Percentiles rank a stretch among this genome's conserved stretches.
phyloP scores from a whole-genome alignment of 2,113 vertebrate genomes.

The Macrotis lagotis region DNA sequence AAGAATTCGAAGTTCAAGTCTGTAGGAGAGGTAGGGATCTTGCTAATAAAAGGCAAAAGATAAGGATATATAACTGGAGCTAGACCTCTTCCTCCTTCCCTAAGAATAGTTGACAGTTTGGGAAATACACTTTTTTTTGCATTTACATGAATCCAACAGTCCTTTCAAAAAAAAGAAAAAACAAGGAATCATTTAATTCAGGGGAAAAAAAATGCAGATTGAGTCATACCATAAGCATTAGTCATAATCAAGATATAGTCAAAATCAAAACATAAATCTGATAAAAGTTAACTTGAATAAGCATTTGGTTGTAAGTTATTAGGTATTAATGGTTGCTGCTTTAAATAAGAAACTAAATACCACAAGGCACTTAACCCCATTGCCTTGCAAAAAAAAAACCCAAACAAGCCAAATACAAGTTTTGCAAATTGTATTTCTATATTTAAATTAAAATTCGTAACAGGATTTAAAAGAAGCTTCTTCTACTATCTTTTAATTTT shows the following conservation, averaged over 20 bases:
- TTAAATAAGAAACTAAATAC: constrained; percentile 18
- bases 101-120: constrained; percentile 91
- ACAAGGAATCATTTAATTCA: constrained; percentile 12
- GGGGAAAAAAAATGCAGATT: constrained; percentile 33
- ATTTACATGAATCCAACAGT: constrained; percentile 95
- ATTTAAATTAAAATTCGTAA: constrained; percentile 24
- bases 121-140: constrained; percentile 94
- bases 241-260: neutral
- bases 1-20: constrained; percentile 91
- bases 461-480: constrained; percentile 25
- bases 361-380: too few relatives aligned
- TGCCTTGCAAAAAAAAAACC: too few relatives aligned
- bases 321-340: neutral
- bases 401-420: constrained; percentile 45
- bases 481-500: constrained; percentile 23
- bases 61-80: constrained; percentile 93
- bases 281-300: constrained; percentile 30
- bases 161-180: constrained; percentile 82
- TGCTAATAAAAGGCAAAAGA: constrained; percentile 94
- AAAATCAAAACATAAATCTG: neutral
- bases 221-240: constrained; percentile 37
- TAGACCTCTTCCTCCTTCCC: constrained; percentile 92
- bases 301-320: neutral
- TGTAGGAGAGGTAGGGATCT: constrained; percentile 87
- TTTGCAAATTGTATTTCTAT: constrained; percentile 10